Percentiles rank a stretch among this genome's conserved stretches.
Evolutionary conservation across 2,888 invertebrate species (phyloP).

Genomic region (Caenorhabditis sp.): DNA sequence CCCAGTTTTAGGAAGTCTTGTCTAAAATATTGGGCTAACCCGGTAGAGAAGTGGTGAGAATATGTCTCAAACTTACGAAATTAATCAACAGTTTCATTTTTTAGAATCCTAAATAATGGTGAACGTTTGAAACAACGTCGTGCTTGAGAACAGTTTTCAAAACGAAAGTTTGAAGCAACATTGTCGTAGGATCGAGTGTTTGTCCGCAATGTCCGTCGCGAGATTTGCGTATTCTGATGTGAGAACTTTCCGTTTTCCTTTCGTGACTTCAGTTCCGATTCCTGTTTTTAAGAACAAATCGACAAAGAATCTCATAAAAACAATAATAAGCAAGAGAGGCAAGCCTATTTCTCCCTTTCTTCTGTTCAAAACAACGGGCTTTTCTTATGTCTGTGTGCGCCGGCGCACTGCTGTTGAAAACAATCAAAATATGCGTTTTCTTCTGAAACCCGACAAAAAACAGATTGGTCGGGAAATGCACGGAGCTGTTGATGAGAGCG

Average conservation of each 20-base stretch:
- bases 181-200: too few species aligned
- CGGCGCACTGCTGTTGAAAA: constrained; percentile 5
- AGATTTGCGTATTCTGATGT: too few species aligned
- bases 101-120: too few species aligned
- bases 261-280: background rate
- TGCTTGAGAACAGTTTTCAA: too few species aligned
- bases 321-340: constrained; percentile 15
- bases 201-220: too few species aligned
- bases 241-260: background rate
- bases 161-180: too few species aligned
- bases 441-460: constrained; percentile 8
- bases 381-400: constrained; percentile 15
- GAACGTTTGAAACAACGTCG: too few species aligned
- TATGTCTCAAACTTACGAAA: too few species aligned
- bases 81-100: too few species aligned
- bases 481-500: background rate
- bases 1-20: too few species aligned
- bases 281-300: background rate
- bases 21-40: too few species aligned
- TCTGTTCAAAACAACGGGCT: constrained; percentile 23
- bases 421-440: constrained; percentile 19
- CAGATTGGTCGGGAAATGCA: background rate
- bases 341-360: background rate
- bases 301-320: constrained; percentile 17
- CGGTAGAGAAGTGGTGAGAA: too few species aligned